Percentiles rank a stretch among this genome's conserved stretches.
Evolutionary conservation across 2,113 vertebrate genomes (phyloP).

Genomic region (Halichoeres trimaculatus): DNA sequence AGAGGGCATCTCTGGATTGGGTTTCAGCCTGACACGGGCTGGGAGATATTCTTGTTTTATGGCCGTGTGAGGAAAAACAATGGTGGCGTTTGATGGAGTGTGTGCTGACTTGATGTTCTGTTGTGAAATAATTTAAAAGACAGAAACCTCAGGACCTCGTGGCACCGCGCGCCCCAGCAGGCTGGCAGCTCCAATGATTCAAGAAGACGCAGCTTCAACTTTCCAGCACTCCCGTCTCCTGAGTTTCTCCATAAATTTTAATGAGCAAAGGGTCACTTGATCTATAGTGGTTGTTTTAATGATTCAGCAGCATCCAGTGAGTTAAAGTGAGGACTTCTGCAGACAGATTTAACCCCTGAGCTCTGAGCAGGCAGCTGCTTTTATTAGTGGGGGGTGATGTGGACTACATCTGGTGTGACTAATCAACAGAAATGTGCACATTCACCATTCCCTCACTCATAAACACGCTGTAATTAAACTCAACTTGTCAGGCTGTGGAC

Average conservation of each 20-base stretch:
- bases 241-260: conserved; percentile 57
- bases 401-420: conserved; percentile 49
- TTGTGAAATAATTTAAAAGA: conserved; percentile 42
- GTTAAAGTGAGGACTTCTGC: conserved; percentile 52
- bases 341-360: conserved; percentile 48
- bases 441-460: conserved; percentile 42
- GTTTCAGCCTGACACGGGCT: conserved; percentile 20
- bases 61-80: conserved; percentile 43
- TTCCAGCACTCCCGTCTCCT: conserved; percentile 46
- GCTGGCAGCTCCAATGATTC: conserved; percentile 60
- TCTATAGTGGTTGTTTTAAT: conserved; percentile 45
- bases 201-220: conserved; percentile 61
- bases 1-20: conserved; percentile 40
- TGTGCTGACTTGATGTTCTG: conserved; percentile 40
- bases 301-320: conserved; percentile 42
- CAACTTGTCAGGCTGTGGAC: conserved; percentile 39
- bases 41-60: conserved; percentile 28
- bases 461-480: conserved; percentile 71
- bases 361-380: conserved; percentile 16
- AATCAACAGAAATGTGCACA: conserved; percentile 56
- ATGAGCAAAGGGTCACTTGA: conserved; percentile 55
- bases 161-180: conserved; percentile 67
- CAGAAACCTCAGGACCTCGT: conserved; percentile 63
- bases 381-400: conserved; percentile 37
- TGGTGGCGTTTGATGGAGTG: conserved; percentile 36